Evolutionary conservation across 2,888 invertebrate genomes (phyloP).

Genomic region (Oscheius sp.): DNA sequence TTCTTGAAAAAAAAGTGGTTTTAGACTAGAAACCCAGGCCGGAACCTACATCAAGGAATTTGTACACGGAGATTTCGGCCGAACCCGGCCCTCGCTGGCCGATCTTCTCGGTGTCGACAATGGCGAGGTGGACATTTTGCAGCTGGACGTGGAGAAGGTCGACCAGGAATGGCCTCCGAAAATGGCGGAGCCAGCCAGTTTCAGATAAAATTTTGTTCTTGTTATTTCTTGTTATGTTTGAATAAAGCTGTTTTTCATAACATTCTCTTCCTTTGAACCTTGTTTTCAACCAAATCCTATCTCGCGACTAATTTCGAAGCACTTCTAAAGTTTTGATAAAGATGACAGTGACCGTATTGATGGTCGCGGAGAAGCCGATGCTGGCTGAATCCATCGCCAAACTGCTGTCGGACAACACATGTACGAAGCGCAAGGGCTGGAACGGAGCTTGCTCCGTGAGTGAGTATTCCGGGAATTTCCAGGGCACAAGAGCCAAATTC

Average conservation of each 20-base stretch:
- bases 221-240: conserved; percentile 27
- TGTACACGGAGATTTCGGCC: conserved; percentile 92
- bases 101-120: conserved; percentile 79
- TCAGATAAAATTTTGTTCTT: neutral
- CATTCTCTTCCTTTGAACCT: neutral
- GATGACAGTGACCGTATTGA: conserved; percentile 78
- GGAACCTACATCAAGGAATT: conserved; percentile 91
- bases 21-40: conserved; percentile 70
- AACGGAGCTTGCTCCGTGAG: conserved; percentile 92
- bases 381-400: conserved; percentile 92
- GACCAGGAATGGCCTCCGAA: conserved; percentile 82
- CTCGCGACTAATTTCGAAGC: neutral
- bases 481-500: conserved; percentile 80
- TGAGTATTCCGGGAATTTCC: conserved; percentile 89
- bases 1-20: neutral
- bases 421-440: conserved; percentile 82
- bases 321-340: conserved; percentile 6
- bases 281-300: conserved; percentile 5
- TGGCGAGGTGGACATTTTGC: conserved; percentile 84
- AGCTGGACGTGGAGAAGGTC: conserved; percentile 86
- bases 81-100: conserved; percentile 82
- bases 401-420: conserved; percentile 89
- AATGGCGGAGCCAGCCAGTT: conserved; percentile 7
- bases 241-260: conserved; percentile 20
- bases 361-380: conserved; percentile 97